Evolutionary conservation across 2,888 invertebrate genomes (phyloP).

Genomic region (Meteorus cinctellus): DNA sequence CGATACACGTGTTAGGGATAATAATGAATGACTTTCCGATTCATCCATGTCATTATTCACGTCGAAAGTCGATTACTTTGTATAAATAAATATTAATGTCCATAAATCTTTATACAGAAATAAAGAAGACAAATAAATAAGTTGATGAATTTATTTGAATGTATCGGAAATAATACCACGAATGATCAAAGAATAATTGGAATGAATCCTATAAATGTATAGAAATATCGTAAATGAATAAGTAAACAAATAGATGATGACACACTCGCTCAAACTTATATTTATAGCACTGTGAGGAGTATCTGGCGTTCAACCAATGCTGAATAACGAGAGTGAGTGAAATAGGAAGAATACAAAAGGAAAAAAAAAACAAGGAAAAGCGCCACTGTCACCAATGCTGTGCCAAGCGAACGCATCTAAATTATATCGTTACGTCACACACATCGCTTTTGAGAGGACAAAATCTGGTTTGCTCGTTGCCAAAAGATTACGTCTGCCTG

Average conservation of each 20-base stretch:
- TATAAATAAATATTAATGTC: not conserved
- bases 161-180: not conserved
- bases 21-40: constrained; percentile 6
- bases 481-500: constrained; percentile 53
- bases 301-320: constrained; percentile 11
- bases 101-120: not conserved
- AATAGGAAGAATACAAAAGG: not conserved
- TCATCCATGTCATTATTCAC: not conserved
- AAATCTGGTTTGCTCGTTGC: constrained; percentile 53
- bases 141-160: not conserved
- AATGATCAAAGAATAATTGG: not conserved
- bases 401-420: constrained; percentile 66
- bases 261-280: not conserved
- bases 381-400: constrained; percentile 50
- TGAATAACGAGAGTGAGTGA: not conserved
- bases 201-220: not conserved
- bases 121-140: not conserved
- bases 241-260: constrained; percentile 2
- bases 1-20: not conserved
- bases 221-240: not conserved
- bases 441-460: constrained; percentile 46
- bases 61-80: not conserved
- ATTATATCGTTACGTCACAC: constrained; percentile 63
- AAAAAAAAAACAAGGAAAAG: constrained; percentile 50
- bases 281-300: not conserved